Evolutionary conservation across 2,113 vertebrate genomes (phyloP), one percentile per base, ranked within the genome.

Genomic region (cat (Felis catus)): DNA sequence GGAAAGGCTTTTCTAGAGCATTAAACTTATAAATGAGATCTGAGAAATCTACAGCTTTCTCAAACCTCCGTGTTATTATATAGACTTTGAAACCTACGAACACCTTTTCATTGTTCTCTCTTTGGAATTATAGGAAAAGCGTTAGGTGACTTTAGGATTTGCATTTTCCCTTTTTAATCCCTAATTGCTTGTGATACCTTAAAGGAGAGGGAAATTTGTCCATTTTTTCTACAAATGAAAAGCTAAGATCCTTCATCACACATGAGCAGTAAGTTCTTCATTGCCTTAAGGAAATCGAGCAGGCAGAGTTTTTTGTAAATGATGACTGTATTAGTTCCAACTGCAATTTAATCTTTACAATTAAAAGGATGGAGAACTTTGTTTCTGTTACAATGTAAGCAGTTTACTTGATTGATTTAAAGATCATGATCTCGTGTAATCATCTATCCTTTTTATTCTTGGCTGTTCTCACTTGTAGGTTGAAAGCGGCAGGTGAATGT

Each of bases 131-230:
- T 41, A 68, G 90, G 78, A 81, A 82, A 81, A 89, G 41, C 25
- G 94, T 21, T 88, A 92, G 84, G 41, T 66, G 55, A 76, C 85
- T 87, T 96, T 41, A 92, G 73, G 55, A 76, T 90, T 94, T 95
- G 21, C 27, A 51, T 65, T 91, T 97, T 96, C 53, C 89, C 63
- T 55, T 94, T 81, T 86, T 91, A 58, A 88, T 88, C 85, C 41
- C 63, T 89, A 68, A 58, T 63, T 87, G 94, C 83, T 89, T 94
- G 36, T 51, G 19, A 87, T 11, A 70, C 25, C 27, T 96, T 79
- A 11, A 73, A 55, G 61, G 31, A 39, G 89, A 97, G 39, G 68
- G 33, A 92, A 87, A 80, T 92, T 74, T 95, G 51, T 80, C 86
- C 31, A 31, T 66, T 81, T 96, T 94, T 76, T 23, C 78, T 66